Evolutionary conservation across 2,797 vertebrate genomes (phyloP), one percentile per base, ranked within the genome.

Genomic region (Cossypha dichroa): DNA sequence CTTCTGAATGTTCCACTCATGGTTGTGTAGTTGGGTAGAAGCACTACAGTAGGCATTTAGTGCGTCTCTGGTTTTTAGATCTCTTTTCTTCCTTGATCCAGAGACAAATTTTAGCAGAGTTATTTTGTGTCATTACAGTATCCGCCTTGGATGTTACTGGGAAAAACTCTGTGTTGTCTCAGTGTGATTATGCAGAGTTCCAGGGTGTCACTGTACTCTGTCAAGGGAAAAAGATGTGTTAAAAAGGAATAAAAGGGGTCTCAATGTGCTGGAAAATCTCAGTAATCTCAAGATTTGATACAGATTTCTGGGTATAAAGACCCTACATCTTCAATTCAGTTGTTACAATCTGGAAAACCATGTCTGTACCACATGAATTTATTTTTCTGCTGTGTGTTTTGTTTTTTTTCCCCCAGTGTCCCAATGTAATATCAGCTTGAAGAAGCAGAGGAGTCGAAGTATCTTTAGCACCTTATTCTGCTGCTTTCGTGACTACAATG

Each of bases 381-480:
- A 56, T 70, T 83, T 59, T 40, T 70, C 19, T 85, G 2, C 33
- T 69, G 2, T 54, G 26, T 77, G 5, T 43, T 34, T 78, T 21
- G 36, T 36, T 46, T 80, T 29, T 68, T 1, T 5, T 0, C 5
- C 26, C 51, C 58, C 98, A 99, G 99, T 99, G 88, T 99, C 99
- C 95, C 99, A 99, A 98, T 98, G 99, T 97, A 99, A 98, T 97
- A 98, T 99, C 98, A 99, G 99, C 98, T 96, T 99, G 95, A 99
- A 99, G 98, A 99, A 99, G 97, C 99, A 99, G 94, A 98, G 99
- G 56, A 99, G 98, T 97, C 98, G 99, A 82, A 99, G 99, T 97
- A 99, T 99, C 98, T 99, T 99, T 97, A 99, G 99, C 97, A 99
- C 99, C 74, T 99, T 99, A 97, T 99, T 99, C 98, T 99, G 99